phyloP scores from a whole-genome alignment of 2,797 vertebrate species.

The Fundulus diaphanus region DNA sequence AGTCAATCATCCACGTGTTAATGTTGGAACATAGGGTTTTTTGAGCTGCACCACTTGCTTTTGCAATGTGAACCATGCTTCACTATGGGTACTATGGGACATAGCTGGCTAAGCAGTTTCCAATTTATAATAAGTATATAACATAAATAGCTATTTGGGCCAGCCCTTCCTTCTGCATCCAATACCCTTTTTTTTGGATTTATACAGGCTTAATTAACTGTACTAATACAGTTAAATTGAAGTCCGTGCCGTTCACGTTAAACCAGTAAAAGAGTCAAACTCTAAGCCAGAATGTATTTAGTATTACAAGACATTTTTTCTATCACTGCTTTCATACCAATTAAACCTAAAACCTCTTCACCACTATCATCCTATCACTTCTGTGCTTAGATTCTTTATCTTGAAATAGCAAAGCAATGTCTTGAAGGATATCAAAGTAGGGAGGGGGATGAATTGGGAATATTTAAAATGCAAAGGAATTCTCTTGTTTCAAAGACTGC shows the following conservation, averaged over 20 bases:
- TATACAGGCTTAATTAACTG: background rate
- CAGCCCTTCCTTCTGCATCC: background rate
- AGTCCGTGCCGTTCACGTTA: conserved; percentile 11
- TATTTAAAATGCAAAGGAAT: conserved; percentile 78
- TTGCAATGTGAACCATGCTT: no score
- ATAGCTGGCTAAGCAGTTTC: background rate
- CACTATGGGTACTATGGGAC: no score
- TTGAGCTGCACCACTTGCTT: no score
- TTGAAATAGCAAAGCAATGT: conserved; percentile 66
- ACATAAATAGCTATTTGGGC: background rate
- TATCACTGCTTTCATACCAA: conserved; percentile 60
- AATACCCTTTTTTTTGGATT: background rate
- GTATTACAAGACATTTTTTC: conserved; percentile 44
- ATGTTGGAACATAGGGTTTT: background rate
- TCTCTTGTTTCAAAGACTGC: conserved; percentile 74
- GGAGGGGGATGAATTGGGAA: conserved; percentile 70
- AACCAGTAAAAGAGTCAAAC: conserved; percentile 16
- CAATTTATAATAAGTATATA: background rate
- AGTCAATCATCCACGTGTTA: background rate
- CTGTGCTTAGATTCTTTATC: conserved; percentile 69
- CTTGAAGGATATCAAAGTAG: conserved; percentile 71
- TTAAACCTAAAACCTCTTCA: conserved; percentile 65
- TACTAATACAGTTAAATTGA: background rate
- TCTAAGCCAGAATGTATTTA: conserved; percentile 31
- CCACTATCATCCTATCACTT: conserved; percentile 60